Evolutionary conservation across 2,113 vertebrate genomes (phyloP).

Genomic region (Alexandromys fortis): DNA sequence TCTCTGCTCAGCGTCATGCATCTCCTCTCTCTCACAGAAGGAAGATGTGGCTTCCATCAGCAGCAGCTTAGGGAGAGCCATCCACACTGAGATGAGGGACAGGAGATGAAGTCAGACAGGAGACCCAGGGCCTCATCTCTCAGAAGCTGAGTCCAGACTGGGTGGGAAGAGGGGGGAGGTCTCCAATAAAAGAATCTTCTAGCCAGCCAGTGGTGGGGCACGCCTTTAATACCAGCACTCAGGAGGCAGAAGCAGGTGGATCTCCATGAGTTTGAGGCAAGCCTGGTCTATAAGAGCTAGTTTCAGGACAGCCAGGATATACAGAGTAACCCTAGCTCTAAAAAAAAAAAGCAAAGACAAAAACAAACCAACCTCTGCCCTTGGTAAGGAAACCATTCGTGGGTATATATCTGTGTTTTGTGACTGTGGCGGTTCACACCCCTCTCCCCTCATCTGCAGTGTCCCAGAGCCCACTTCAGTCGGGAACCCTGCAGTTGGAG

Average conservation of each 20-base stretch:
- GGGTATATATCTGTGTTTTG: not conserved
- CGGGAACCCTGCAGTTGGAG: not conserved
- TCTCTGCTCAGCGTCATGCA: not conserved
- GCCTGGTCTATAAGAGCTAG: no score
- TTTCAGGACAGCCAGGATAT: no score
- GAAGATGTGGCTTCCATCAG: slow-evolving; percentile 23
- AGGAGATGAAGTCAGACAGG: not conserved
- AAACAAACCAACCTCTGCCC: no score
- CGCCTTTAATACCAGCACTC: no score
- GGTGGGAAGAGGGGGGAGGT: not conserved
- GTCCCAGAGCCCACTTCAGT: not conserved
- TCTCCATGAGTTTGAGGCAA: no score
- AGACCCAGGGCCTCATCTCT: not conserved
- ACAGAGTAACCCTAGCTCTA: no score
- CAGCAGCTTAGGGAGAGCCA: not conserved
- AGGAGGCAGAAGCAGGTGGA: no score
- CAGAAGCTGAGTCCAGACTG: not conserved
- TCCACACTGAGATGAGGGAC: not conserved
- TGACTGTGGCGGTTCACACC: not conserved
- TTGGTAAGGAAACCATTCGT: not conserved
- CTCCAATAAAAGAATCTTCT: not conserved
- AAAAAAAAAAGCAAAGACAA: no score
- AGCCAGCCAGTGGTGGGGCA: no score
- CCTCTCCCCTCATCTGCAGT: not conserved
- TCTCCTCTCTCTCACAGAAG: slow-evolving; percentile 54